Percentiles rank a stretch among this genome's conserved stretches.
Evolutionary conservation across 1,140 invertebrate species (phyloP).

Genomic region (Drosophila ogumai): DNA sequence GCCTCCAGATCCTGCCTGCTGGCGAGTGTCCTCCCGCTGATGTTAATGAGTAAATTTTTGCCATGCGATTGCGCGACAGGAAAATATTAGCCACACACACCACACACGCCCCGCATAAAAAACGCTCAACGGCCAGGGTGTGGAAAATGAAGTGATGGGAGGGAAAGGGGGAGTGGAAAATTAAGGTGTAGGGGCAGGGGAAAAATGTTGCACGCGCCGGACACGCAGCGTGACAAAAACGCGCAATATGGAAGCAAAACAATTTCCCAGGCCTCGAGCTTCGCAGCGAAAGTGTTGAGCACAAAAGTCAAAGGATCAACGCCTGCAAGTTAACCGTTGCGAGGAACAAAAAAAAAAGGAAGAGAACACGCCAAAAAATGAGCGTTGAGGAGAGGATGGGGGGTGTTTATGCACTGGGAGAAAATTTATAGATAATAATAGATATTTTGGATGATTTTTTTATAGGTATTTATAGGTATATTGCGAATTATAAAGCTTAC

Average conservation of each 20-base stretch:
- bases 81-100: conserved; percentile 79
- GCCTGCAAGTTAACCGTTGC: conserved; percentile 67
- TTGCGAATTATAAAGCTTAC: too few species aligned
- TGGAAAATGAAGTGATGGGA: neutral
- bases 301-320: conserved; percentile 81
- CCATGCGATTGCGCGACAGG: conserved; percentile 64
- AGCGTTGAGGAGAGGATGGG: conserved; percentile 11
- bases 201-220: conserved; percentile 62
- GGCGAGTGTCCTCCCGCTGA: conserved; percentile 47
- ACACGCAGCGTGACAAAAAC: conserved; percentile 72
- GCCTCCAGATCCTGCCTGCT: conserved; percentile 2
- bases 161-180: conserved; percentile 3
- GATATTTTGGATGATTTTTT: too few species aligned
- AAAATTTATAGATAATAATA: neutral
- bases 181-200: neutral
- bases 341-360: conserved; percentile 19
- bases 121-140: conserved; percentile 22
- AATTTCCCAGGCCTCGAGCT: conserved; percentile 69
- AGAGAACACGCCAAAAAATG: conserved; percentile 28
- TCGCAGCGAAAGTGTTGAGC: conserved; percentile 69
- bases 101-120: conserved; percentile 81
- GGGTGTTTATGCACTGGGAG: neutral
- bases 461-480: too few species aligned
- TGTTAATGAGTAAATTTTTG: conserved; percentile 77
- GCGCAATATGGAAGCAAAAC: conserved; percentile 66